Base-by-base conservation (phyloP, 2,113 vertebrate species). In the Bothrops jararaca region DNA sequence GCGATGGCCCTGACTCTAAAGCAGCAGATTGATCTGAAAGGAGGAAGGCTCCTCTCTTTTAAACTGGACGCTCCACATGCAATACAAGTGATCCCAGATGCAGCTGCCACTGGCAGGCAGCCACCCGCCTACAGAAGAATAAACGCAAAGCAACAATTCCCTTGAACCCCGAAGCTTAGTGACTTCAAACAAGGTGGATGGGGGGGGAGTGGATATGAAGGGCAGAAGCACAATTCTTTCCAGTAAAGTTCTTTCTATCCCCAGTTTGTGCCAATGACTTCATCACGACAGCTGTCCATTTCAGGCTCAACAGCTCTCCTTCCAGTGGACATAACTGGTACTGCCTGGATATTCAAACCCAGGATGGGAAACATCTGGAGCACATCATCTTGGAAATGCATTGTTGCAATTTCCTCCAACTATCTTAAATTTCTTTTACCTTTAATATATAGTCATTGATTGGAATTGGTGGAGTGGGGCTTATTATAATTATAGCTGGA, bases 51-150 rank as follows among this genome's bases (percentile, higher is more conserved):
- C 95, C 97, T 96, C 97, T 94, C 94, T 97, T 93, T 97, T 97
- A 97, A 97, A 97, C 96, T 96, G 96, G 96, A 97, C 96, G 92
- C 97, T 96, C 93, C 39, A 94, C 96, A 94, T 96, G 97, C 96
- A 97, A 98, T 98, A 97, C 98, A 98, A 98, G 98, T 98, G 95
- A 98, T 97, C 96, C 97, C 91, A 95, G 92, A 92, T 95, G 96
- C 98, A 98, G 98, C 98, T 98, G 98, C 97, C 96, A 95, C 97
- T 98, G 98, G 98, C 98, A 97, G 95, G 85, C 97, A 97, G 98
- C 98, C 98, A 98, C 96, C 96, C 95, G 95, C 96, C 97, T 97
- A 96, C 97, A 95, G 54, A 95, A 97, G 97, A 98, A 98, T 97
- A 97, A 97, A 98, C 95, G 96, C 97, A 97, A 97, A 97, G 96